Base-by-base conservation (phyloP, 2,888 invertebrate species). In the Diploptera punctata region DNA sequence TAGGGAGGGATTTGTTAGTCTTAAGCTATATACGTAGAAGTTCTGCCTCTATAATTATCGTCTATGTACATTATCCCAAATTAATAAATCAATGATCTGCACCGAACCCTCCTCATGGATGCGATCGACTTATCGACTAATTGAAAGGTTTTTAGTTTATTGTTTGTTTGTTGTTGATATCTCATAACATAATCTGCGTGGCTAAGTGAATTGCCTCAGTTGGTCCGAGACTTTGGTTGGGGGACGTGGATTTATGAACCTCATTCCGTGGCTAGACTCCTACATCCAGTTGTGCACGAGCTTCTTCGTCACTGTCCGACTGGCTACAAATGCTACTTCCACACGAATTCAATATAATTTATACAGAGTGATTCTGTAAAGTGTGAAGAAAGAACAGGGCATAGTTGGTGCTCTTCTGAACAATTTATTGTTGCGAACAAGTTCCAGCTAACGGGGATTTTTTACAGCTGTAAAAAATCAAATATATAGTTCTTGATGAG, bases 111-210 rank as follows among this genome's bases (percentile, higher is more conserved):
- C 60, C 60, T 31, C 18, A 21, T 16, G 19, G 21, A 21, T 29
- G 49, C 67, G 49, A 47, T 67, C 67, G 67, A 67, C 29, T 67
- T 67, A 67, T 67, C 67, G 70, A 24, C 70, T 70, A 70, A 70
- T 70, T 70, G 70, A 70, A 70, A 70, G 70, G 70, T 70, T 61
- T 49, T 70, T 70, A 61, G 57, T 70, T 70, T 70, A 70, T 61
- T 70, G 70, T 70, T 70, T 70, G 70, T 70, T 70, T 70, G 70
- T 61, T 70, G 26, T 62, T 13, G 47, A 19, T 70, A 43, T 60
- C 70, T 21, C 61, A 19, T 10, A 67, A 29, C 24, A 29, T 67
- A 33, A 67, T 67, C 67, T 49, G 67, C 47, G 24, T 18, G 19
- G 43, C 43, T 62, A 62, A 62, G 62, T 62, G 62, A 62, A 62